A percentile compares a stretch with the other conserved stretches of the same genome.
These are phyloP conservation scores for Ondatra zibethicus DNA, from an alignment of 2,113 vertebrate genomes.

Conservation along the genomic window DNA sequence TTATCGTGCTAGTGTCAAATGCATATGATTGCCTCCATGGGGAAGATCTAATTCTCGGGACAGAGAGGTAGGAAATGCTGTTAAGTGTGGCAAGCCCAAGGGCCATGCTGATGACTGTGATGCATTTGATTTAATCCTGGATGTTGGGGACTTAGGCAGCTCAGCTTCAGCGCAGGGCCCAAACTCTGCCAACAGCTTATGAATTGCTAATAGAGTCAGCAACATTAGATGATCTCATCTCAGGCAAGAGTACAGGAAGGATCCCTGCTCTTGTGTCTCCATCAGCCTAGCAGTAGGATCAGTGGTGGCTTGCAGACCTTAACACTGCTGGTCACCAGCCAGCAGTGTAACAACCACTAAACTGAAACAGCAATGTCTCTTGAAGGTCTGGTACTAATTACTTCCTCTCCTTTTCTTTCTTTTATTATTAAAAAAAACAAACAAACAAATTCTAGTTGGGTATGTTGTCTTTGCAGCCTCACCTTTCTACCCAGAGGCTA, in stretches of 20 bases:
- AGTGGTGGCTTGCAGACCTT: conserved; percentile 13
- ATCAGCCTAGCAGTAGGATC: background rate
- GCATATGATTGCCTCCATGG: conserved; percentile 74
- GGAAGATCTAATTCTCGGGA: conserved; percentile 79
- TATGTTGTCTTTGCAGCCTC: background rate
- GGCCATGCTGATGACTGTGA: conserved; percentile 76
- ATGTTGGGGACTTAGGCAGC: conserved; percentile 73
- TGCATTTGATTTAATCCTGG: conserved; percentile 81
- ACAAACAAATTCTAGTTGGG: background rate
- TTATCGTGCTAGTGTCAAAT: conserved; percentile 72
- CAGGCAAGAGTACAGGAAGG: conserved; percentile 38
- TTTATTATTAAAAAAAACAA: background rate
- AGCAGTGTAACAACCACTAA: background rate
- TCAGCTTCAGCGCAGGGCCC: conserved; percentile 67
- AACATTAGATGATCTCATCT: conserved; percentile 61
- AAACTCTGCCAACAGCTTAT: conserved; percentile 64
- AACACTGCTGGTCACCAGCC: background rate
- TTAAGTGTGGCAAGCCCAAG: conserved; percentile 82
- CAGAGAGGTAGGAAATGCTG: conserved; percentile 76
- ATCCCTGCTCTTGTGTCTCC: conserved; percentile 9
- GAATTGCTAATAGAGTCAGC: conserved; percentile 74
- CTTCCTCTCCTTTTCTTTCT: background rate
- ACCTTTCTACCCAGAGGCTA: background rate
- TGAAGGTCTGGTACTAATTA: background rate
- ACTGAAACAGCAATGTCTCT: conserved; percentile 6